These are phyloP conservation scores for Drosophila parvula DNA, from an alignment of 1,140 invertebrate species.

Conservation along the genomic window DNA sequence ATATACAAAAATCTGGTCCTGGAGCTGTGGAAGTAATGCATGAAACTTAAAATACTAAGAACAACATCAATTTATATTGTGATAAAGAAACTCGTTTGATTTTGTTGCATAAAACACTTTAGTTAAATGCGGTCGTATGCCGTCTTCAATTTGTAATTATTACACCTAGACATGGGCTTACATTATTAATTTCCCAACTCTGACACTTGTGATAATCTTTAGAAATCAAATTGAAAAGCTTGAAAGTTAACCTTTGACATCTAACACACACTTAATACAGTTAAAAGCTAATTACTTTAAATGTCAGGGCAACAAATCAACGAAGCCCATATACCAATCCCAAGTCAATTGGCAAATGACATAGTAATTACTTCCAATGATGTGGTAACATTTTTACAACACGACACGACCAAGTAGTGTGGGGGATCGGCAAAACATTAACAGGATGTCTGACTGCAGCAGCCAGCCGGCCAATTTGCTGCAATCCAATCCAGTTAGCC, in stretches of 20 bases:
- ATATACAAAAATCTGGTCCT: too few species aligned
- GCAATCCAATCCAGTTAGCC: constrained; percentile 42
- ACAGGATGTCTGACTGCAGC: constrained; percentile 51
- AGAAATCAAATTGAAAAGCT: constrained; percentile 24
- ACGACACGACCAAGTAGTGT: constrained; percentile 6
- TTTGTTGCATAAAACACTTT: constrained; percentile 55
- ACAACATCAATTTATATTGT: neutral
- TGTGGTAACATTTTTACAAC: constrained; percentile 61
- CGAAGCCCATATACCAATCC: constrained; percentile 50
- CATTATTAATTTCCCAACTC: constrained; percentile 17
- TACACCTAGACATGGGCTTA: constrained; percentile 1
- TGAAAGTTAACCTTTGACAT: constrained; percentile 11
- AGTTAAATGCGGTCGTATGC: constrained; percentile 50
- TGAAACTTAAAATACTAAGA: neutral
- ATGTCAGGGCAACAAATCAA: constrained; percentile 27
- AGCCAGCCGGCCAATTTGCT: constrained; percentile 44
- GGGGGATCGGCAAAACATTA: constrained; percentile 38
- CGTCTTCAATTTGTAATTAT: constrained; percentile 23
- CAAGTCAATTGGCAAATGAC: constrained; percentile 69
- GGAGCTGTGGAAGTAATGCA: constrained; percentile 84
- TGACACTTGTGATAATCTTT: neutral
- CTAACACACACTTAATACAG: constrained; percentile 24
- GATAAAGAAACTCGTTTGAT: neutral
- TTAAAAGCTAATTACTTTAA: constrained; percentile 43
- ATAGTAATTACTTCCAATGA: constrained; percentile 70